Conservation (phyloP, 2,888 invertebrate genomes). For the Oxystoma pomonae region DNA sequence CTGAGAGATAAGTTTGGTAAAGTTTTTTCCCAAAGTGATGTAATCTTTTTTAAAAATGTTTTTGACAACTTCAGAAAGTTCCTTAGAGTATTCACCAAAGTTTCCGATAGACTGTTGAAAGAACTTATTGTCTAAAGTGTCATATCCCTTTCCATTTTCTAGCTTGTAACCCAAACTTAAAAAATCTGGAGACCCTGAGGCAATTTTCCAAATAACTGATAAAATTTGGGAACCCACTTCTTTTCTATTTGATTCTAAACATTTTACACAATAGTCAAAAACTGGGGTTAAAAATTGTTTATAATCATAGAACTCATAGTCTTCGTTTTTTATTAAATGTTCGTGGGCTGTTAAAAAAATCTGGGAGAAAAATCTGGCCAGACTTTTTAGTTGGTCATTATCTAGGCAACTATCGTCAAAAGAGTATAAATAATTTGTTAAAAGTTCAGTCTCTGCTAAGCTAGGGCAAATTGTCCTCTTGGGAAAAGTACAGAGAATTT, state of each 20-base stretch:
- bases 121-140: background rate
- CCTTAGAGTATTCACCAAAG: background rate
- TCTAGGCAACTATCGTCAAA: background rate
- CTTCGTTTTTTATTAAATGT: conserved; percentile 17
- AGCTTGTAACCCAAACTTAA: background rate
- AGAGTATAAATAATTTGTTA: conserved; percentile 24
- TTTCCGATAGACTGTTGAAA: background rate
- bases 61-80: background rate
- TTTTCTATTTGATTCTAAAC: conserved; percentile 23
- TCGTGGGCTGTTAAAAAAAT: conserved; percentile 3
- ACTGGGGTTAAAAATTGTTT: conserved; percentile 23
- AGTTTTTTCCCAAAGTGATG: background rate
- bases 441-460: conserved; percentile 20
- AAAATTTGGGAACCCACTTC: conserved; percentile 31
- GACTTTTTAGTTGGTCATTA: conserved; percentile 5
- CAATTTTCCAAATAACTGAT: conserved; percentile 24
- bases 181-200: conserved; percentile 14
- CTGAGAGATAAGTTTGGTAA: background rate
- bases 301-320: conserved; percentile 23
- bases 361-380: conserved; percentile 16
- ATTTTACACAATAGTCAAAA: conserved; percentile 21
- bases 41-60: background rate
- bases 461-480: conserved; percentile 27
- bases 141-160: conserved; percentile 1
- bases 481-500: conserved; percentile 27